Conservation (phyloP, 1,140 invertebrate genomes). For the Diorhabda carinulata region DNA sequence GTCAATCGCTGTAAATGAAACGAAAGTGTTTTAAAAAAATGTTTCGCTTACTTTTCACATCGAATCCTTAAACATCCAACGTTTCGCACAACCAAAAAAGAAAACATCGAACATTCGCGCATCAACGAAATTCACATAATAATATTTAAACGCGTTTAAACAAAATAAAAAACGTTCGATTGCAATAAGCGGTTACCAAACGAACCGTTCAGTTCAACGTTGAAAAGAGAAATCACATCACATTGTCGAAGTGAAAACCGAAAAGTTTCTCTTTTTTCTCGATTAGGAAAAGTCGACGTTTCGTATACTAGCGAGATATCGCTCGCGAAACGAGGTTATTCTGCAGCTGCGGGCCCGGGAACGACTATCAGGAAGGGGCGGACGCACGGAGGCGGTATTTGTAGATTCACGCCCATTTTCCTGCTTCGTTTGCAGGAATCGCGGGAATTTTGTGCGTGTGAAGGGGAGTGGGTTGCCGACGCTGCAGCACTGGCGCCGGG, state of each 20-base stretch:
- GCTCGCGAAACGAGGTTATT: constrained; percentile 19
- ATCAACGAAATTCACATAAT: too few species aligned
- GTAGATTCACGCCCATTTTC: constrained; percentile 20
- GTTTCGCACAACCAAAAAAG: too few species aligned
- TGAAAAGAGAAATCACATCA: not conserved
- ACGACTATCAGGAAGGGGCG: constrained; percentile 23
- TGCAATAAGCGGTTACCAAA: not conserved
- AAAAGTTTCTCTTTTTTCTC: constrained; percentile 9
- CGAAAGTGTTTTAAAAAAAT: too few species aligned
- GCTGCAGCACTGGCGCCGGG: constrained; percentile 9
- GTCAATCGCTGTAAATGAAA: too few species aligned
- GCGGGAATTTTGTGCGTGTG: constrained; percentile 22
- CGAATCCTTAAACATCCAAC: too few species aligned
- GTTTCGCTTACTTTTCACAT: too few species aligned
- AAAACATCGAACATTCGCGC: too few species aligned
- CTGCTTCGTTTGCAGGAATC: constrained; percentile 27
- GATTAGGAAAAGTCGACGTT: not conserved
- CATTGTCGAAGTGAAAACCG: not conserved
- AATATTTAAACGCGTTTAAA: not conserved
- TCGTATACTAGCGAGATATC: not conserved
- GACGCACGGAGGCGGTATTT: constrained; percentile 20
- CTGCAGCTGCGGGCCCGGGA: constrained; percentile 21
- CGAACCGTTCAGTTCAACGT: not conserved
- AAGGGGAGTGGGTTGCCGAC: constrained; percentile 4
- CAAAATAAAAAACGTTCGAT: not conserved